phyloP scores from a whole-genome alignment of 2,113 vertebrate genomes.

The Phoenicopterus ruber region DNA sequence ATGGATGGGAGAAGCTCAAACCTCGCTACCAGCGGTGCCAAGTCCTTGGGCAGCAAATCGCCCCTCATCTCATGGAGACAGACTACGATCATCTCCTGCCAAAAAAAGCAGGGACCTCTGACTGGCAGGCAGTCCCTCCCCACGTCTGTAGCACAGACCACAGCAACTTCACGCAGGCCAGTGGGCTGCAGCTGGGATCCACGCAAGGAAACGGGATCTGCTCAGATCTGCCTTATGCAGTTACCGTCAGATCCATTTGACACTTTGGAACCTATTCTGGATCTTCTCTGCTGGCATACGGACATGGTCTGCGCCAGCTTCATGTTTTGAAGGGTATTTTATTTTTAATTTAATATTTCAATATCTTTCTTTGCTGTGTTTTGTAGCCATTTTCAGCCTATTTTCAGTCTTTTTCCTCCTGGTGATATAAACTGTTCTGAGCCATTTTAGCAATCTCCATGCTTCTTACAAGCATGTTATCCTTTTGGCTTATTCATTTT shows the following conservation, averaged over 20 bases:
- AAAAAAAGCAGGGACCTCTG: background rate
- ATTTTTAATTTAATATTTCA: background rate
- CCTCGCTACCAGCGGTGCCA: background rate
- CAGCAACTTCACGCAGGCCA: background rate
- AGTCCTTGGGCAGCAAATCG: background rate
- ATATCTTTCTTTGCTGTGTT: background rate
- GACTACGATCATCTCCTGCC: rapidly evolving
- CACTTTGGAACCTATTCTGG: background rate
- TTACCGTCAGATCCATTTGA: background rate
- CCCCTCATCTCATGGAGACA: rapidly evolving
- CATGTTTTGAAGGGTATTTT: background rate
- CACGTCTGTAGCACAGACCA: background rate
- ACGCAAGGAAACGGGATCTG: rapidly evolving
- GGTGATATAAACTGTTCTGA: background rate
- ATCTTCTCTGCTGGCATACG: background rate
- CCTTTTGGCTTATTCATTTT: background rate
- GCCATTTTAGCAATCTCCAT: background rate
- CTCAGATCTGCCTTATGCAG: background rate
- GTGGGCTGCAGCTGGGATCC: background rate
- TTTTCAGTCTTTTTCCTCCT: background rate
- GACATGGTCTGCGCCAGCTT: background rate
- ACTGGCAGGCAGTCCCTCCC: background rate
- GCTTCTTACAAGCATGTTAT: background rate
- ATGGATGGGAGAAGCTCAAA: background rate
- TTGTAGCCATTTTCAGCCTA: background rate